Evolutionary conservation across 2,888 invertebrate species (phyloP).

Genomic region (Rhagonycha fulva): DNA sequence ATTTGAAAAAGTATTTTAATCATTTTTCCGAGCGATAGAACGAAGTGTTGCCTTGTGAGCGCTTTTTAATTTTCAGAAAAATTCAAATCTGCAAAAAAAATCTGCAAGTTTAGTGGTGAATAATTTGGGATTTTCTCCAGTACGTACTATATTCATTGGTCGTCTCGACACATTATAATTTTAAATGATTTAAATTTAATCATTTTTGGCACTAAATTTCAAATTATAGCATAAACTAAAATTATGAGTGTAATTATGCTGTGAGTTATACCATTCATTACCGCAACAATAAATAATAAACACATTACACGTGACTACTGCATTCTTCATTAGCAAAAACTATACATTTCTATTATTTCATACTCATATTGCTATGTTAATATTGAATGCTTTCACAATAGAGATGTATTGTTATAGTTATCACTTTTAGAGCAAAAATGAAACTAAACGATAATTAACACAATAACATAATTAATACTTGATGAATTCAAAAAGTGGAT

Average conservation of each 20-base stretch:
- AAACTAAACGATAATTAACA: neutral
- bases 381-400: slow-evolving; percentile 39
- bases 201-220: slow-evolving; percentile 52
- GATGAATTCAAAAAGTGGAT: neutral
- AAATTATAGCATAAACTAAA: slow-evolving; percentile 54
- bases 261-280: slow-evolving; percentile 57
- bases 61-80: neutral
- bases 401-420: neutral
- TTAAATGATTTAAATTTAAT: slow-evolving; percentile 46
- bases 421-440: neutral
- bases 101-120: neutral
- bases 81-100: neutral
- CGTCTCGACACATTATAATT: slow-evolving; percentile 6
- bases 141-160: neutral
- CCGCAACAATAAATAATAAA: slow-evolving; percentile 54
- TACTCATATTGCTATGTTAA: slow-evolving; percentile 35
- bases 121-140: neutral
- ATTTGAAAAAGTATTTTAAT: neutral
- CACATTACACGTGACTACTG: slow-evolving; percentile 51
- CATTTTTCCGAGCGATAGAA: neutral
- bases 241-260: slow-evolving; percentile 56
- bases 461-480: neutral
- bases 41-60: neutral
- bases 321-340: slow-evolving; percentile 56
- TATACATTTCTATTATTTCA: slow-evolving; percentile 55